Evolutionary conservation across 64 coral and sea anemone species (phyloP).

Genomic region (Montipora cactus): DNA sequence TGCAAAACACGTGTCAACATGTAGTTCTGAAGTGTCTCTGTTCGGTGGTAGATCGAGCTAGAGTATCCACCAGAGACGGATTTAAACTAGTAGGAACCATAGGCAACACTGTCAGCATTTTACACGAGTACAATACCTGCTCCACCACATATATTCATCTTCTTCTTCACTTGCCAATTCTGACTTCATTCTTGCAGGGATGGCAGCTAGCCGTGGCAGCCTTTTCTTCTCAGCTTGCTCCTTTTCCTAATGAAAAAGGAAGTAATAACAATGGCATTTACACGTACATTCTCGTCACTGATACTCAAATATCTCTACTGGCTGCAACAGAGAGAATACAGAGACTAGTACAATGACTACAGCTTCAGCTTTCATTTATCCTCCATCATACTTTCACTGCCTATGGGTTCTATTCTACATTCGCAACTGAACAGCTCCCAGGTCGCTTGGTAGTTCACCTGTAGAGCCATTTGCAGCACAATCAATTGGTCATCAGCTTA

Average conservation of each 20-base stretch:
- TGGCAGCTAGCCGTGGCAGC: slow-evolving; percentile 71
- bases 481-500: too few species aligned
- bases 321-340: neutral
- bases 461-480: too few species aligned
- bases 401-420: too few species aligned
- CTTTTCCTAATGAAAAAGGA: slow-evolving; percentile 67
- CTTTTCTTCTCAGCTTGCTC: slow-evolving; percentile 85
- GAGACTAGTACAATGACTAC: too few species aligned
- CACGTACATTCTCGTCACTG: neutral
- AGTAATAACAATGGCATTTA: neutral
- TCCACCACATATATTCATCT: slow-evolving; percentile 87
- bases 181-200: slow-evolving; percentile 48
- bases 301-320: neutral
- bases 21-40: neutral
- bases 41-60: too few species aligned
- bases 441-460: too few species aligned
- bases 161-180: slow-evolving; percentile 85
- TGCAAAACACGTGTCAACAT: slow-evolving; percentile 71
- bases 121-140: slow-evolving; percentile 27
- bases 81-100: too few species aligned
- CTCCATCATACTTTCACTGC: too few species aligned
- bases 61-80: too few species aligned
- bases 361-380: too few species aligned
- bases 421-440: too few species aligned
- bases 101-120: too few species aligned